Evolutionary conservation across 2,113 vertebrate genomes (phyloP).

Genomic region (Trogon surrucura): DNA sequence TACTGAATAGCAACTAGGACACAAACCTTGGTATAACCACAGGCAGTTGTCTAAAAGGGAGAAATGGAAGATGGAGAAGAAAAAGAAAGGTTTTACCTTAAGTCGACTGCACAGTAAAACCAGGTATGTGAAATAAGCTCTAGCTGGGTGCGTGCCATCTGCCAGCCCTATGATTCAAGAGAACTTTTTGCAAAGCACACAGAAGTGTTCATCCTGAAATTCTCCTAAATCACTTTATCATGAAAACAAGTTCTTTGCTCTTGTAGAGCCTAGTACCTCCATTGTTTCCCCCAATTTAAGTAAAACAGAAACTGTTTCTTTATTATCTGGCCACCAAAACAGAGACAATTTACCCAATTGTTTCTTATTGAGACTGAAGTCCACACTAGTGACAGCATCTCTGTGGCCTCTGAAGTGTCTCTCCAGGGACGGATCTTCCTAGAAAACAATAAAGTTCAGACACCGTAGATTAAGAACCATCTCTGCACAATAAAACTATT

Average conservation of each 20-base stretch:
- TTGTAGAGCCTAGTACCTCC: background rate
- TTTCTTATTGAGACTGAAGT: slow-evolving; percentile 89
- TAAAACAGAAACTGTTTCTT: background rate
- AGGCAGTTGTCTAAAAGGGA: background rate
- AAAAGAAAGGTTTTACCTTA: background rate
- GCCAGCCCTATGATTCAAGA: background rate
- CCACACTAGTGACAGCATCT: slow-evolving; percentile 89
- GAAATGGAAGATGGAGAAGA: background rate
- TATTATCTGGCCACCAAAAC: background rate
- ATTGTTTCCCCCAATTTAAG: background rate
- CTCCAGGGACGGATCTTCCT: slow-evolving; percentile 93
- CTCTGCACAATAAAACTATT: background rate
- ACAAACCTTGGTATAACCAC: background rate
- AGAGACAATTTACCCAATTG: slow-evolving; percentile 84
- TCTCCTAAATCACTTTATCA: background rate
- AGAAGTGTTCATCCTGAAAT: background rate
- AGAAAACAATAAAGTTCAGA: background rate
- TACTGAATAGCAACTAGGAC: background rate
- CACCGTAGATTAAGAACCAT: background rate
- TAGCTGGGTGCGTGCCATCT: background rate
- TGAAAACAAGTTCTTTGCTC: background rate
- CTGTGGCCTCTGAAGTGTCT: slow-evolving; percentile 93
- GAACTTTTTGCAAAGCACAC: background rate
- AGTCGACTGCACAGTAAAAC: background rate
- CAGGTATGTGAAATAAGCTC: background rate